Conservation (phyloP, 1,140 invertebrate species). For the Grapholita molesta region DNA sequence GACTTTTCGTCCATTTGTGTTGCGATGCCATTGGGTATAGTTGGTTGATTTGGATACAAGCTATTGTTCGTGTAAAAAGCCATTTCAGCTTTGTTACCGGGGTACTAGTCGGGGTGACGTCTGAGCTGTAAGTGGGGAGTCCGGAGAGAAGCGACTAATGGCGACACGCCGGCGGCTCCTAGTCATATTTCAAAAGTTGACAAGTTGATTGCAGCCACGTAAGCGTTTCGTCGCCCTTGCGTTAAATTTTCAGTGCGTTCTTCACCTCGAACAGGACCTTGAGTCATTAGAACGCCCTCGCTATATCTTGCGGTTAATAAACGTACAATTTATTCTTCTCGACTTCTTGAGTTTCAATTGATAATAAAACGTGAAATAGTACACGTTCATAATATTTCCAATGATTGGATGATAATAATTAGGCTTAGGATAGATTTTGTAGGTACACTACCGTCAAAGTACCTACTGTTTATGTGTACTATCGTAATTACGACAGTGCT, state of each 20-base stretch:
- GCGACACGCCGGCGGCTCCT: slow-evolving; percentile 23
- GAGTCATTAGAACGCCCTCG: slow-evolving; percentile 14
- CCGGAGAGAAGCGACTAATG: slow-evolving; percentile 36
- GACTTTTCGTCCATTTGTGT: slow-evolving; percentile 51
- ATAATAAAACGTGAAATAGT: no score
- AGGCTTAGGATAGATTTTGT: no score
- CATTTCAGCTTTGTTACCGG: slow-evolving; percentile 38
- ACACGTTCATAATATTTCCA: no score
- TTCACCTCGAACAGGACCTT: slow-evolving; percentile 63
- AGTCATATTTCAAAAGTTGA: slow-evolving; percentile 63
- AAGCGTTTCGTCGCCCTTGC: slow-evolving; percentile 44
- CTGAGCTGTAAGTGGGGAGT: slow-evolving; percentile 24
- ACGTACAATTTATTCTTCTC: background rate
- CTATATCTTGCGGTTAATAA: slow-evolving; percentile 1
- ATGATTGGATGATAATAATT: no score
- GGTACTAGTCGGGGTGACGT: slow-evolving; percentile 18
- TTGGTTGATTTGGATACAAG: slow-evolving; percentile 42
- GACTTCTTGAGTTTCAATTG: no score
- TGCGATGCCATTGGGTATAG: slow-evolving; percentile 56
- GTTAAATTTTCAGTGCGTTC: slow-evolving; percentile 59
- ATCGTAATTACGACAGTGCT: no score
- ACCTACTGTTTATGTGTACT: no score
- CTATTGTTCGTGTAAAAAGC: slow-evolving; percentile 51
- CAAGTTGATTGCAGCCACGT: slow-evolving; percentile 58
- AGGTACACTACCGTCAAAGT: no score